Conservation (phyloP, 2,888 invertebrate species). For the Chorisops tibialis region DNA sequence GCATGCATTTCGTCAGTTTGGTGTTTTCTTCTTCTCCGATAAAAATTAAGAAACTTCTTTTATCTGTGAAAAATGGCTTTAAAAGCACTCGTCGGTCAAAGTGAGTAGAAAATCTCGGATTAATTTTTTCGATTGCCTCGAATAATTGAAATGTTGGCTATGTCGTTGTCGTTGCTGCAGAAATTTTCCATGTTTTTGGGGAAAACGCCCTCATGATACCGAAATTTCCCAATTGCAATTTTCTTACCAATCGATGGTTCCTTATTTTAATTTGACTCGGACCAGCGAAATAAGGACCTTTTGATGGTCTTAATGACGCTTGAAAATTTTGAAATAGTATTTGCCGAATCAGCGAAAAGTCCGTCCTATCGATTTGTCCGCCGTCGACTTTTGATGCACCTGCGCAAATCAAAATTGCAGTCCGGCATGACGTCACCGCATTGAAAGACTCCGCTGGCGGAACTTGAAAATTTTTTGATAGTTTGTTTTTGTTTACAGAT, state of each 20-base stretch:
- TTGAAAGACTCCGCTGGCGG: no score
- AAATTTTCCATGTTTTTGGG: not conserved
- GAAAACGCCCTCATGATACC: slow-evolving; percentile 22
- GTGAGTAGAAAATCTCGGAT: slow-evolving; percentile 58
- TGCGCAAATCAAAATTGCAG: slow-evolving; percentile 19
- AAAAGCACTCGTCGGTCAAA: slow-evolving; percentile 82
- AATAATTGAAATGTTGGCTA: not conserved
- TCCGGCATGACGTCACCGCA: slow-evolving; percentile 13
- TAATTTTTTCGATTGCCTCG: not conserved
- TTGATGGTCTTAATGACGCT: no score
- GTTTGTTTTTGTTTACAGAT: no score
- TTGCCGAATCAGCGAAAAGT: not conserved
- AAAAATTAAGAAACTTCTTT: not conserved
- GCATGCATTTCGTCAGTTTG: slow-evolving; percentile 12
- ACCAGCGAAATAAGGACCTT: no score
- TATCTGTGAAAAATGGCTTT: slow-evolving; percentile 65
- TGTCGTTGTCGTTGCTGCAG: not conserved
- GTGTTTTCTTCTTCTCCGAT: not conserved
- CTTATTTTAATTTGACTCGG: no score
- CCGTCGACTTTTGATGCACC: not conserved
- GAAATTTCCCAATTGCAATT: not conserved
- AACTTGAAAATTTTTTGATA: no score
- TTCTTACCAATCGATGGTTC: no score
- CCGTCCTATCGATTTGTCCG: slow-evolving; percentile 11
- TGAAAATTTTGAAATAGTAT: no score